Percentiles rank a stretch among this genome's conserved stretches.
These are phyloP conservation scores for Maniola hyperantus DNA, from an alignment of 2,888 invertebrate genomes.

Conservation along the genomic window DNA sequence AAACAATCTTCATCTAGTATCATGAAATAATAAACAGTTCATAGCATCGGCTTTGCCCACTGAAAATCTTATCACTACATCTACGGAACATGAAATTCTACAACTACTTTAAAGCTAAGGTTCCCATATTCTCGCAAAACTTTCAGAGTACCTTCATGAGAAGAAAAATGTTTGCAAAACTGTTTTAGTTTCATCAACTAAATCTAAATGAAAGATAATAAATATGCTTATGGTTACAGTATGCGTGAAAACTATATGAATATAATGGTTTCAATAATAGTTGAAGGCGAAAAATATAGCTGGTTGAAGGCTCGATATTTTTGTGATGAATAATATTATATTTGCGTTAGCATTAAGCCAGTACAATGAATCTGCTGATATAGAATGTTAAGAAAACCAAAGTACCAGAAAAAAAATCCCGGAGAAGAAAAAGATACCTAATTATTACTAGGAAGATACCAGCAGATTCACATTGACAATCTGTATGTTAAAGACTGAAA, in stretches of 20 bases:
- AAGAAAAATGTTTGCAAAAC: constrained; percentile 83
- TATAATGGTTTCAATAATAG: constrained; percentile 58
- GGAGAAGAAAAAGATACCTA: background rate
- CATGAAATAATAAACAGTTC: constrained; percentile 51
- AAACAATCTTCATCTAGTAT: constrained; percentile 51
- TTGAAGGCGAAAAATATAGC: constrained; percentile 55
- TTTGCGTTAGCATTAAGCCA: constrained; percentile 65
- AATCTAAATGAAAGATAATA: constrained; percentile 68
- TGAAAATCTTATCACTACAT: constrained; percentile 70
- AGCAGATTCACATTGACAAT: constrained; percentile 51
- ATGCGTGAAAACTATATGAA: constrained; percentile 69
- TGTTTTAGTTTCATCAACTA: constrained; percentile 65
- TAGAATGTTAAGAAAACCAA: constrained; percentile 10
- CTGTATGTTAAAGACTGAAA: constrained; percentile 20
- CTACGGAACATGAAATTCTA: constrained; percentile 72
- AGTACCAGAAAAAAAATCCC: background rate
- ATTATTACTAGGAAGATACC: constrained; percentile 41
- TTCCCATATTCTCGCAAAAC: constrained; percentile 79
- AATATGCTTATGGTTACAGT: constrained; percentile 47
- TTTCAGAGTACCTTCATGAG: constrained; percentile 79
- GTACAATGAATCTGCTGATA: constrained; percentile 59
- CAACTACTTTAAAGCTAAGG: constrained; percentile 75
- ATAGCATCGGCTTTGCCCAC: constrained; percentile 62
- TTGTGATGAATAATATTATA: constrained; percentile 38
- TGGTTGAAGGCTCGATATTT: constrained; percentile 54